Base-by-base conservation (phyloP, 2,113 vertebrate genomes). In the Leptobrachium leishanense region DNA sequence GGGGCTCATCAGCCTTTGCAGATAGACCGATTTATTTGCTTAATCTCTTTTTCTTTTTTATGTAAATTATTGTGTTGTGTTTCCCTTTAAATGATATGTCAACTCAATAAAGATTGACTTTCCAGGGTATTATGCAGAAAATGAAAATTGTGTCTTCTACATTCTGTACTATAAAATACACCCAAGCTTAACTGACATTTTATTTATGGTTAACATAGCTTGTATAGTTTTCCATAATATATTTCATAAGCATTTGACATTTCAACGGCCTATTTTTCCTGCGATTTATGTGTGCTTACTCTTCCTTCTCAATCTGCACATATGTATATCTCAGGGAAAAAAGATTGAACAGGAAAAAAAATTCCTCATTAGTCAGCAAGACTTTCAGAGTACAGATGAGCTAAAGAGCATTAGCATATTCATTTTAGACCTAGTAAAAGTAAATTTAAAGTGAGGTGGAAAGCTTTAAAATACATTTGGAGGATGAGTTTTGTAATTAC, bases 381-480 rank as follows among this genome's bases (percentile, higher is more conserved):
- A 66, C 44, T 79, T 79, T 64, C 3, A 79, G 13, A 73, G 71
- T 40, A 79, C 77, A 72, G 70, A 73, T 74, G 62, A 67, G 71
- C 77, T 68, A 67, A 68, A 57, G 43, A 67, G 11, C 62, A 79
- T 79, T 79, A 79, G 77, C 77, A 79, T 79, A 79, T 79, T 79
- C 70, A 80, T 80, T 73, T 80, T 80, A 80, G 41, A 59, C 53
- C 77, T 43, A 80, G 70, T 62, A 74, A 73, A 74, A 73, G 40
- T 57, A 67, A 66, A 73, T 74, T 74, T 80, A 46, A 74, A 80
- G 43, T 80, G 77, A 80, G 77, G 71, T 74, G 63, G 43, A 80
- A 80, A 72, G 65, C 77, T 80, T 80, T 74, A 74, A 80, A 80
- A 74, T 80, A 53, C 40, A 80, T 80, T 80, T 79, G 67, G 41